Base-by-base conservation (phyloP, 1,140 invertebrate species). In the Metaphire vulgaris region DNA sequence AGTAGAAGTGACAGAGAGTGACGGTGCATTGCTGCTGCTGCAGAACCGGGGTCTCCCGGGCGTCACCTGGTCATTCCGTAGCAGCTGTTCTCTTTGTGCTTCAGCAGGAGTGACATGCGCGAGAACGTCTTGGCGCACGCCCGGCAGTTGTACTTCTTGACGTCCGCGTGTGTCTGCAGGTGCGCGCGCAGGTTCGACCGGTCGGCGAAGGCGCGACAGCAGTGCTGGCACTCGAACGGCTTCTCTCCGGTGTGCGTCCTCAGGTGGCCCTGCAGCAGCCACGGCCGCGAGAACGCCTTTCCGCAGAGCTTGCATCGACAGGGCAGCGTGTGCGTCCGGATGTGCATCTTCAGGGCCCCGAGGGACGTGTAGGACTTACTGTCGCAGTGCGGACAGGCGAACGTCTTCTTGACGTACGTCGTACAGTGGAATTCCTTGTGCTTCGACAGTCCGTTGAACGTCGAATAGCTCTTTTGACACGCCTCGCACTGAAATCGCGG, bases 261-360 rank as follows among this genome's bases (percentile, higher is more conserved):
- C 16, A 87, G 82, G 75, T 87, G 86, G 14, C 86, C 88, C 87
- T 98, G 95, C 0, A 98, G 89, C 32, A 98, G 87, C 96, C 96
- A 98, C 0, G 96, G 96, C 33, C 96, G 88, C 0, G 94, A 97
- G 88, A 99, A 99, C 0, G 96, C 95, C 84, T 98, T 99, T 0
- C 96, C 96, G 84, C 96, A 99, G 28, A 97, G 88, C 77, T 92
- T 91, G 85, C 97, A 99, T 87, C 97, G 97, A 89, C 96, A 98
- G 0, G 97, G 97, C 77, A 99, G 86, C 0, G 97, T 99, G 85
- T 99, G 97, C 0, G 96, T 99, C 65, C 96, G 90, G 79, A 98
- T 98, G 88, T 99, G 97, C 96, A 99, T 99, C 86, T 99, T 99
- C 0, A 99, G 89, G 0, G 96, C 97, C 31, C 96, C 96, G 72